Base-by-base conservation (phyloP, 2,113 vertebrate genomes). In the Albula goreensis region DNA sequence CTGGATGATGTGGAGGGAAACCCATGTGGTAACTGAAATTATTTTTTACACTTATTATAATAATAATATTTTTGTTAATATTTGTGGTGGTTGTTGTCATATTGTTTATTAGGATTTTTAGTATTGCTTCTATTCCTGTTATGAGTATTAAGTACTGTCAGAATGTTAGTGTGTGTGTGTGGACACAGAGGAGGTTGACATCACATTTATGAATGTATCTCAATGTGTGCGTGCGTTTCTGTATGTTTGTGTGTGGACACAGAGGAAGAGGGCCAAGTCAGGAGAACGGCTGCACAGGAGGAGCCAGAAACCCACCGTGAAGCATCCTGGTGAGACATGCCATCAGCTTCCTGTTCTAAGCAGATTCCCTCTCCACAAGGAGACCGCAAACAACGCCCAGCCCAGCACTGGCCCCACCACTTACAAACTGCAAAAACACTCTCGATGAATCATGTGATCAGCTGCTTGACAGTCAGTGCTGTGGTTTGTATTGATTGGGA, bases 1-100 rank as follows among this genome's bases (percentile, higher is more conserved):
- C 92, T 97, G 1, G 97, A 97, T 0, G 94, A 97, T 0, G 90
- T 96, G 2, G 97, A 97, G 86, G 96, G 95, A 81, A 95, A 96
- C 3, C 91, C 93, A 0, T 95, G 93, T 0, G 96, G 97, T 96
- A 96, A 95, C 52, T 53, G 17, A 66, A 0, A 9, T 48, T 49
- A 50, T 77, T 52, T 31, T 51, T 53, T 63, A 60, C 82, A 15
- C 22, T n/a, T 74, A 31, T 31, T 74, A 15, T 12, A 25, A 17
- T 70, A n/a, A 70, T 70, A n/a, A 6, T 70, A n/a, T 70, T 70
- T 70, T 3, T 70, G 63, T 70, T n/a, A 5, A n/a, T 74, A 25
- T 74, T 74, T 31, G 70, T 74, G 10, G 53, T 56, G 17, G 70
- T 8, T 25, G 10, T 74, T 2, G 2, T 74, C 1, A 22, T 25